These are phyloP conservation scores for Melipona bicolor DNA, from an alignment of 2,888 invertebrate species.

Conservation along the genomic window DNA sequence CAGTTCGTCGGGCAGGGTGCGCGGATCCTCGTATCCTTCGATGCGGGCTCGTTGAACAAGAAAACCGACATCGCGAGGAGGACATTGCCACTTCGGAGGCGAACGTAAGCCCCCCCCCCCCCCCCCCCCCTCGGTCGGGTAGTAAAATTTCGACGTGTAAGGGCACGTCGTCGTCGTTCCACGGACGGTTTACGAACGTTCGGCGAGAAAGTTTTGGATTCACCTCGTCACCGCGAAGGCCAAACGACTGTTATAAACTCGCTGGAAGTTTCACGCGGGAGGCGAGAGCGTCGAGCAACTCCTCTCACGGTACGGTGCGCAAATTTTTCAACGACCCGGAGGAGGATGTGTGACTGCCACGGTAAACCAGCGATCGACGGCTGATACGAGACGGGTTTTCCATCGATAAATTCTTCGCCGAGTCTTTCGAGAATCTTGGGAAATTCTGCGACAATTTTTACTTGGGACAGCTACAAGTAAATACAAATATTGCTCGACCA, in stretches of 20 bases:
- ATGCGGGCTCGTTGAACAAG: neutral
- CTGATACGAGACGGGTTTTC: neutral
- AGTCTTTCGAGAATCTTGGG: no score
- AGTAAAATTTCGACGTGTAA: conserved; percentile 57
- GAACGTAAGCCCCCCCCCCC: neutral
- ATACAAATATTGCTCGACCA: no score
- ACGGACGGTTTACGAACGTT: conserved; percentile 40
- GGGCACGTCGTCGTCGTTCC: conserved; percentile 34
- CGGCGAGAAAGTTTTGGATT: conserved; percentile 57
- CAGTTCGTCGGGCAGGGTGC: conserved; percentile 53
- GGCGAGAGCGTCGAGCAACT: conserved; percentile 6
- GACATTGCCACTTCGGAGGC: conserved; percentile 1
- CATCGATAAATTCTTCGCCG: neutral
- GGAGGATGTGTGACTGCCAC: neutral
- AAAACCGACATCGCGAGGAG: conserved; percentile 9
- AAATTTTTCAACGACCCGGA: conserved; percentile 35
- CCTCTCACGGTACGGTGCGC: conserved; percentile 21
- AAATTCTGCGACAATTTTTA: no score
- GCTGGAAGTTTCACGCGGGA: conserved; percentile 27
- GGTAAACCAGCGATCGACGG: neutral
- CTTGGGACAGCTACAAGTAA: no score
- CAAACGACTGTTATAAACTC: conserved; percentile 45
- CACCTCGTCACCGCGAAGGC: conserved; percentile 42
- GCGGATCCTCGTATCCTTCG: conserved; percentile 22
- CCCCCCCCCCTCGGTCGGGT: neutral